These are phyloP conservation scores for Camptogramma bilineatum DNA, from an alignment of 2,888 invertebrate genomes.

Conservation along the genomic window DNA sequence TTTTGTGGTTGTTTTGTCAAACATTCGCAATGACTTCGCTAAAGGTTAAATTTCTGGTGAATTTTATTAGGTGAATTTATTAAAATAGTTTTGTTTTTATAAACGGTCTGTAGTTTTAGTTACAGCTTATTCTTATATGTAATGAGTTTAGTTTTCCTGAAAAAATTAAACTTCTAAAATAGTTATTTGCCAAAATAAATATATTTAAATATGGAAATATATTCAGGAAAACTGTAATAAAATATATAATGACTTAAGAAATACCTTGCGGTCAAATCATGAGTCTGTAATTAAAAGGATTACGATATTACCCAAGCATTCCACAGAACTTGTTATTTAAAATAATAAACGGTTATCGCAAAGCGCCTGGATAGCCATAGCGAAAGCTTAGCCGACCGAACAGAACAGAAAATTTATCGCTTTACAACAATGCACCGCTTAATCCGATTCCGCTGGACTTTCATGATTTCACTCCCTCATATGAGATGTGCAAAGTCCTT, in stretches of 20 bases:
- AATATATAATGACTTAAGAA: no score
- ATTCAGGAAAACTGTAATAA: no score
- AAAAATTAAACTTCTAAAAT: no score
- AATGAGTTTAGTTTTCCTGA: no score
- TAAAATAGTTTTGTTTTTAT: background rate
- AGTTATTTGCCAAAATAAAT: no score
- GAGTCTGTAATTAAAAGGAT: background rate
- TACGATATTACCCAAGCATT: background rate
- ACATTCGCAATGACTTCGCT: constrained; percentile 54
- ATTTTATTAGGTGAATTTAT: constrained; percentile 38
- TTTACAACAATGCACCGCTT: constrained; percentile 70
- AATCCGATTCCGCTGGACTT: constrained; percentile 67
- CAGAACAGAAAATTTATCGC: constrained; percentile 76
- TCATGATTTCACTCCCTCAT: constrained; percentile 64
- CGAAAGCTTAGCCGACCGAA: constrained; percentile 62
- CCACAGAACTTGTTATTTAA: background rate
- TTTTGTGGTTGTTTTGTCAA: constrained; percentile 53
- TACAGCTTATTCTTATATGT: no score
- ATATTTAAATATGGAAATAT: no score
- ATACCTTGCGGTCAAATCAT: background rate
- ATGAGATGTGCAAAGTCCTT: constrained; percentile 45
- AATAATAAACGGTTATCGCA: constrained; percentile 5
- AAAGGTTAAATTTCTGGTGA: constrained; percentile 58
- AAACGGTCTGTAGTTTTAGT: no score
- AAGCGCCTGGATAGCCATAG: constrained; percentile 44